phyloP scores from a whole-genome alignment of 1,140 invertebrate species.

The Ceratina calcarata region DNA sequence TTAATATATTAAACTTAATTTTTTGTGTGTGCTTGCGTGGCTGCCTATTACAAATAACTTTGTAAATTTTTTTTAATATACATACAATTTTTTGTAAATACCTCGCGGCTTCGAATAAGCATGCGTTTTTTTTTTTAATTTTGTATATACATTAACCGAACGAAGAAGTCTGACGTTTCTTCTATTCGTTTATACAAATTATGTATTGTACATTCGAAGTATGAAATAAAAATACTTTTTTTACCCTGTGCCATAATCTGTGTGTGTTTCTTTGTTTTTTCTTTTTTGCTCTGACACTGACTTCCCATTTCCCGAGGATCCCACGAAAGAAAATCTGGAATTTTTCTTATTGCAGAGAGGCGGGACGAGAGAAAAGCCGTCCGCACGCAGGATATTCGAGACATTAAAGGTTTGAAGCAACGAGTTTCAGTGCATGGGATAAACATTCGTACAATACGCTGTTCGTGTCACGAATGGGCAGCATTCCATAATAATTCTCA shows the following conservation, averaged over 20 bases:
- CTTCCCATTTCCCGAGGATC: slow-evolving; percentile 11
- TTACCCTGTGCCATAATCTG: slow-evolving; percentile 34
- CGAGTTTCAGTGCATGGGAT: slow-evolving; percentile 65
- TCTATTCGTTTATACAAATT: slow-evolving; percentile 3
- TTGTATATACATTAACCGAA: slow-evolving; percentile 43
- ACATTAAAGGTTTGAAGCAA: slow-evolving; percentile 78
- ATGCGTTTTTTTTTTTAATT: slow-evolving; percentile 44
- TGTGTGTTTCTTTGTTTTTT: slow-evolving; percentile 49
- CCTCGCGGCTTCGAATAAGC: slow-evolving; percentile 43
- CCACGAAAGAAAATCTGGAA: slow-evolving; percentile 46
- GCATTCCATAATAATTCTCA: slow-evolving; percentile 17
- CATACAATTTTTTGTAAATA: slow-evolving; percentile 52
- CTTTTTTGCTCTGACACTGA: slow-evolving; percentile 7
- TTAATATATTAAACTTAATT: neutral
- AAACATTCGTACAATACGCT: slow-evolving; percentile 30
- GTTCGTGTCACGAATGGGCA: slow-evolving; percentile 32
- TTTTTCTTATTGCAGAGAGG: slow-evolving; percentile 70
- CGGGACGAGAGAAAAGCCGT: slow-evolving; percentile 72
- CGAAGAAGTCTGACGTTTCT: neutral
- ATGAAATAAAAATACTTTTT: slow-evolving; percentile 66
- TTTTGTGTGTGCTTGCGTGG: slow-evolving; percentile 67
- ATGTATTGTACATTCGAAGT: slow-evolving; percentile 47
- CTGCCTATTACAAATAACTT: slow-evolving; percentile 54
- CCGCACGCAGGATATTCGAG: slow-evolving; percentile 76
- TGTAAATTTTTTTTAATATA: slow-evolving; percentile 11